Percentiles rank a stretch among this genome's conserved stretches.
phyloP scores from a whole-genome alignment of 2,888 invertebrate species.

The Eilema caniola region DNA sequence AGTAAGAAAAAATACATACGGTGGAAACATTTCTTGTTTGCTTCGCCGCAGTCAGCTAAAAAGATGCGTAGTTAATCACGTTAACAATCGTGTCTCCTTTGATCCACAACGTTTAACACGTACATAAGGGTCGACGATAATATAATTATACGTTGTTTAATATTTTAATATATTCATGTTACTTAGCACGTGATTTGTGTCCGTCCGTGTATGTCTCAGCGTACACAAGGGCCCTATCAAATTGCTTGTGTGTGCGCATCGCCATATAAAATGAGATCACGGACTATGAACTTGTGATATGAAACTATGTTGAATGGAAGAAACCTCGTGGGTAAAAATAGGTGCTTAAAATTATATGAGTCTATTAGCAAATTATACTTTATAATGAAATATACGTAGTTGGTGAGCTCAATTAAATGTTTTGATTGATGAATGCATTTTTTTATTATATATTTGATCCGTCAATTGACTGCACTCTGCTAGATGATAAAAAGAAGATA shows the following conservation, averaged over 20 bases:
- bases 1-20: background rate
- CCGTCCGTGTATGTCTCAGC: slow-evolving; percentile 26
- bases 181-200: slow-evolving; percentile 40
- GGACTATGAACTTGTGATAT: slow-evolving; percentile 60
- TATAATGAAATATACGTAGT: background rate
- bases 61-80: background rate
- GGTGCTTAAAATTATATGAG: slow-evolving; percentile 15
- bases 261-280: slow-evolving; percentile 54
- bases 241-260: slow-evolving; percentile 20
- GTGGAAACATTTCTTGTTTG: background rate
- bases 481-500: no score
- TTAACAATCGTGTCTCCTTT: slow-evolving; percentile 37
- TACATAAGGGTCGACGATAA: slow-evolving; percentile 31
- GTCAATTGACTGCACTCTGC: no score
- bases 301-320: slow-evolving; percentile 46
- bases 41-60: background rate
- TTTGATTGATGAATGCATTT: background rate
- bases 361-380: background rate
- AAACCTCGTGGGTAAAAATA: slow-evolving; percentile 24
- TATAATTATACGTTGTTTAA: slow-evolving; percentile 36
- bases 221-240: background rate
- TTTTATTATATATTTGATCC: no score
- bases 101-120: slow-evolving; percentile 40
- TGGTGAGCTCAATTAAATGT: background rate
- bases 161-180: slow-evolving; percentile 44